Base-by-base conservation (phyloP, 2,888 invertebrate genomes). In the Eupithecia subumbrata region DNA sequence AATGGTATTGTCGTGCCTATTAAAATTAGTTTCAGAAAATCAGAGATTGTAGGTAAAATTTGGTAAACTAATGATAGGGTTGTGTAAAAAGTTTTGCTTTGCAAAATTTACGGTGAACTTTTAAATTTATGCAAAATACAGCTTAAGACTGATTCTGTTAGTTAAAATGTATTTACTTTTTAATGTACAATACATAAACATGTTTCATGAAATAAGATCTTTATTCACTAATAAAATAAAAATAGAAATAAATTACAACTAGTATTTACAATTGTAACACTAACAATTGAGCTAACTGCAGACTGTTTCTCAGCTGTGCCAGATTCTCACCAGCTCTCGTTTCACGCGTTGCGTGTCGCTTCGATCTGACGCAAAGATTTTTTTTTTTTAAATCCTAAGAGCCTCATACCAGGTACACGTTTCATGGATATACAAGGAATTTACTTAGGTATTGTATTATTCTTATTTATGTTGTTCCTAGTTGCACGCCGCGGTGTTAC, bases 21-120 rank as follows among this genome's bases (percentile, higher is more conserved):
- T 74, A 56, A 77, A 77, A 77, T 79, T 77, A 75, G 73, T 73
- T 74, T 72, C 72, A 74, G 67, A 16, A 76, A 75, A 75, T 75
- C 74, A 64, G 72, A 63, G 67, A 68, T 56, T 67, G n/a, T 43
- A 40, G 40, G 68, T 70, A 48, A 70, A 73, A 69, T 74, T 72
- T 30, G 52, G 40, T 63, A 52, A 72, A 73, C 63, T 48, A 75
- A 71, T 66, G 48, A 72, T 52, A 72, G 68, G 60, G 43, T 60
- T 66, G 48, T 37, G 48, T 18, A 11, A 22, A 68, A 73, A 73
- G 60, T 52, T 73, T 56, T 56, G 30, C 18, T 68, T 43, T 16
- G 43, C 25, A n/a, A 40, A 72, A 56, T 68, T 40, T 9, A 63
- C 9, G 34, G 14, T 34, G 18, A 71, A 63, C 71, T 71, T 71